A percentile compares a stretch with the other conserved stretches of the same genome.
Evolutionary conservation across 2,888 invertebrate genomes (phyloP).

Genomic region (Cryptus viduatorius): DNA sequence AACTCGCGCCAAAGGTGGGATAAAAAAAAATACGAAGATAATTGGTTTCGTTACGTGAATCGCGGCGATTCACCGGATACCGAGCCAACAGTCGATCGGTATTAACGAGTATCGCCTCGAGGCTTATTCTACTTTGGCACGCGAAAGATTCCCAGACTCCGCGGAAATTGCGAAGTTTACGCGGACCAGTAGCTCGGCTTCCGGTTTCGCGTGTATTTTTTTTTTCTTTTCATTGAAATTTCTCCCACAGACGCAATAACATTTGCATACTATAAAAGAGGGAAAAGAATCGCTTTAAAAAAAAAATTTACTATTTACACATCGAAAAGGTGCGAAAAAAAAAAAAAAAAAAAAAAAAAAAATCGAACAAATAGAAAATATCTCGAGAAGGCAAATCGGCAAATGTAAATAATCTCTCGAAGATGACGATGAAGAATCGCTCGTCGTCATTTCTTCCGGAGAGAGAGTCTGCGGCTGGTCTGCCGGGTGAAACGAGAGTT

Average conservation of each 20-base stretch:
- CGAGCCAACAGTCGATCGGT: conserved; percentile 29
- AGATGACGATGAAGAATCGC: neutral
- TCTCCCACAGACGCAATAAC: no score
- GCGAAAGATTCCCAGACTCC: conserved; percentile 10
- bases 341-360: conserved; percentile 13
- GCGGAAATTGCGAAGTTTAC: conserved; percentile 7
- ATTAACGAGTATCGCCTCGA: conserved; percentile 34
- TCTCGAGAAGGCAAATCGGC: conserved; percentile 8
- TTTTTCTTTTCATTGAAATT: no score
- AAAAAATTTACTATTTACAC: neutral
- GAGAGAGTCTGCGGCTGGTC: conserved; percentile 12
- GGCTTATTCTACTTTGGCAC: conserved; percentile 13
- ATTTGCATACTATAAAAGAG: no score
- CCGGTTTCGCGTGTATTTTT: no score
- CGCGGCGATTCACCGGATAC: conserved; percentile 25
- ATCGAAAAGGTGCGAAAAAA: neutral
- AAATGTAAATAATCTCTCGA: neutral
- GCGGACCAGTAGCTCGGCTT: neutral
- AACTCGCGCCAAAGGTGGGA: neutral
- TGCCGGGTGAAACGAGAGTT: conserved; percentile 39
- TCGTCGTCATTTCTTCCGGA: conserved; percentile 18
- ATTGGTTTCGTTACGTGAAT: conserved; percentile 56
- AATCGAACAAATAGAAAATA: conserved; percentile 33
- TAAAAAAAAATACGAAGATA: conserved; percentile 54
- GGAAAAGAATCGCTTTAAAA: neutral